A percentile compares a stretch with the other conserved stretches of the same genome.
phyloP scores from a whole-genome alignment of 2,797 vertebrate species.

The Thalassophryne amazonica region DNA sequence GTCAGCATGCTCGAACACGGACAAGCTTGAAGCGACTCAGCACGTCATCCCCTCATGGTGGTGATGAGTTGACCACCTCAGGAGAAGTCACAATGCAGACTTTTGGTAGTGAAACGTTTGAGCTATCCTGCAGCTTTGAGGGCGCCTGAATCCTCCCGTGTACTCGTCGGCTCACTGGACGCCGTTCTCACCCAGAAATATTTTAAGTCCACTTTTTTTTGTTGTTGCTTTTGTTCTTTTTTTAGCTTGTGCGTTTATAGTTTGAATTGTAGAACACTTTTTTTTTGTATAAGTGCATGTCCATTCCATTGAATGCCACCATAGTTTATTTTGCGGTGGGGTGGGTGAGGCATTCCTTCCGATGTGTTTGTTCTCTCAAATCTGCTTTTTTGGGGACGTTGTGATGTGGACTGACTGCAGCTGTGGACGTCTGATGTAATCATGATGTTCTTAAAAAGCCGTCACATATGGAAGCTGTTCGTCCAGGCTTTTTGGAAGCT shows the following conservation, averaged over 20 bases:
- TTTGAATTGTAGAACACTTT: constrained; percentile 61
- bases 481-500: constrained; percentile 1
- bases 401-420: constrained; percentile 55
- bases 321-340: constrained; percentile 41
- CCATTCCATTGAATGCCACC: constrained; percentile 81
- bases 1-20: too few relatives aligned
- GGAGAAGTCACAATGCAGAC: constrained; percentile 1
- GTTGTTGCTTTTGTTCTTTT: constrained; percentile 75
- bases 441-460: constrained; percentile 7
- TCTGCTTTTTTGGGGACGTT: constrained; percentile 36
- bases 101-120: constrained; percentile 7
- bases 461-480: constrained; percentile 3
- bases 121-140: constrained; percentile 86
- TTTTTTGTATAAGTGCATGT: constrained; percentile 79
- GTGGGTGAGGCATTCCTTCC: constrained; percentile 23
- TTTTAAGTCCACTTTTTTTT: constrained; percentile 72
- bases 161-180: constrained; percentile 78
- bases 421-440: constrained; percentile 51
- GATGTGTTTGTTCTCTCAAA: constrained; percentile 39
- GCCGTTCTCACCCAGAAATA: constrained; percentile 78
- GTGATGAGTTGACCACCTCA: constrained; percentile 6
- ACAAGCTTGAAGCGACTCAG: too few relatives aligned
- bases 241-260: constrained; percentile 73
- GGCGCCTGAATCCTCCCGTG: constrained; percentile 75
- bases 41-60: too few relatives aligned